Evolutionary conservation across 2,888 invertebrate species (phyloP), one percentile per base, ranked within the genome.

Genomic region (Acronicta leporina): DNA sequence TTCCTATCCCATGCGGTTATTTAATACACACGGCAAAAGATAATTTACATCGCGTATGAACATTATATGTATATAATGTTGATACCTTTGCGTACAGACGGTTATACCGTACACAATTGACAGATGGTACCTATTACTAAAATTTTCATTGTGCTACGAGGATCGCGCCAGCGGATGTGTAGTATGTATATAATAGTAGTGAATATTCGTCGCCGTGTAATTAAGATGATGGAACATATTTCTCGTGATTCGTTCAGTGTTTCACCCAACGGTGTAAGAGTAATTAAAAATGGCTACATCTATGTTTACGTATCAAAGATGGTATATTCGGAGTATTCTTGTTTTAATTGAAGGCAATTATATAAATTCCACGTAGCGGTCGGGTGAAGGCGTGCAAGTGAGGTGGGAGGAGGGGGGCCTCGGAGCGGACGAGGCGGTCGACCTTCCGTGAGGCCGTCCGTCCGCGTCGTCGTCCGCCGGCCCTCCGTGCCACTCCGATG

Each of bases 381-480:
- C 81, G 83, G 77, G 75, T 80, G 83, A 70, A 57, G 68, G 70
- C 70, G 69, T 70, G 58, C 74, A 63, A 70, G 73, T 68, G 69
- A 69, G 75, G 69, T 63, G 74, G 65, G 75, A 57, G 79, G 53
- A 75, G 60, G 72, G 71, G 69, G 63, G 73, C 71, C 48, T 74
- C 67, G 76, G 80, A 72, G 81, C 66, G 79, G 79, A 68, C 71
- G 77, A 87, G 91, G 91, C 91, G 80, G 92, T 89, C 92, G 94
- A 93, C 94, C 94, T 94, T 94, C 93, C 90, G 82, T 90, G 92
- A 92, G 94, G 94, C 92, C 94, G 91, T 88, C 84, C 84, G 83
- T 79, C 82, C 86, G 83, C 83, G 79, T 74, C 79, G 79, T 73
- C 75, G 75, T 64, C 79, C 71, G 70, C 53, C 61, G 87, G 74